These are phyloP conservation scores for Neria commutata DNA, from an alignment of 2,888 invertebrate species.

Conservation along the genomic window DNA sequence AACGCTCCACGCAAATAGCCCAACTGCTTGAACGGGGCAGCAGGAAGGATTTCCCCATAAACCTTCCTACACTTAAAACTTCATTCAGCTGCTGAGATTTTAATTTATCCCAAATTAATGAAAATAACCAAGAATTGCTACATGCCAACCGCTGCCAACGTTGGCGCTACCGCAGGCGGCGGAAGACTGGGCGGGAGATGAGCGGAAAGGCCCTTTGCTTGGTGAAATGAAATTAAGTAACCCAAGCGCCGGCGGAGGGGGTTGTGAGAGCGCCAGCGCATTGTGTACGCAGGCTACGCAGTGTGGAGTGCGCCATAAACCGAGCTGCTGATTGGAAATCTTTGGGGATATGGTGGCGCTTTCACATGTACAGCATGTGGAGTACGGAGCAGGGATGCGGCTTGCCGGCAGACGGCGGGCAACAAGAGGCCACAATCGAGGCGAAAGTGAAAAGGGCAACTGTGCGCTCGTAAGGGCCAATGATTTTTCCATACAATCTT, in stretches of 20 bases:
- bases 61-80: constrained; percentile 6
- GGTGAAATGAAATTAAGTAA: constrained; percentile 26
- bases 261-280: not conserved
- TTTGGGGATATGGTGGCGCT: constrained; percentile 17
- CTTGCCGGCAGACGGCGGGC: too few species aligned
- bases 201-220: constrained; percentile 15
- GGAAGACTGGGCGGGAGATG: not conserved
- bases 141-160: constrained; percentile 25
- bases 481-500: not conserved
- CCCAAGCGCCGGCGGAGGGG: constrained; percentile 9
- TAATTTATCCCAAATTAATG: constrained; percentile 61
- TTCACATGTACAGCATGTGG: not conserved
- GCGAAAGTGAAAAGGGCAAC: not conserved
- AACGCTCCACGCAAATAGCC: not conserved
- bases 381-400: not conserved
- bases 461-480: not conserved
- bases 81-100: constrained; percentile 43
- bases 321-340: constrained; percentile 30
- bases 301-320: constrained; percentile 9
- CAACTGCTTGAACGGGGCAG: not conserved
- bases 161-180: constrained; percentile 24
- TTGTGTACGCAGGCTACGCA: constrained; percentile 4
- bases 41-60: not conserved
- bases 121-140: constrained; percentile 44
- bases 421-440: not conserved